phyloP scores from a whole-genome alignment of 2,888 invertebrate species.

The Tipula lateralis region DNA sequence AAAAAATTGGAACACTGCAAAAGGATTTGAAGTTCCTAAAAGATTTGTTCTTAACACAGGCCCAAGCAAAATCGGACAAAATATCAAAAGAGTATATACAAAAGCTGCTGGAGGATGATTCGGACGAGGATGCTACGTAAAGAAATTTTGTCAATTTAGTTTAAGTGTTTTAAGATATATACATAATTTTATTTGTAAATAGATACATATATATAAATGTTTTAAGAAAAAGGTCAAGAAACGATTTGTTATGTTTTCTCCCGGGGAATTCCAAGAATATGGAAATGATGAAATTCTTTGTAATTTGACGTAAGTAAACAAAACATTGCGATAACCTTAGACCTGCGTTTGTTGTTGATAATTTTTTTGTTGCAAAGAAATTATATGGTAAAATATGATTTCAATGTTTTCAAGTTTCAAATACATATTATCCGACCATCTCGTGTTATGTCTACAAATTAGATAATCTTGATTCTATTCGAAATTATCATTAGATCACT shows the following conservation, averaged over 20 bases:
- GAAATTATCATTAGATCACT: too few species aligned
- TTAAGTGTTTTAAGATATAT: not conserved
- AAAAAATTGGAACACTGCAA: constrained; percentile 74
- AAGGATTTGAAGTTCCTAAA: constrained; percentile 76
- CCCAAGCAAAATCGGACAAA: constrained; percentile 58
- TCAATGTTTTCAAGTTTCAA: too few species aligned
- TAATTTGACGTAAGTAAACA: not conserved
- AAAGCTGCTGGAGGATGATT: constrained; percentile 54
- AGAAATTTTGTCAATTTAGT: not conserved
- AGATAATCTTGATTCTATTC: too few species aligned
- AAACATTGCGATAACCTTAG: not conserved
- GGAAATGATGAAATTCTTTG: not conserved
- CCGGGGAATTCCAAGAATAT: not conserved
- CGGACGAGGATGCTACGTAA: constrained; percentile 42
- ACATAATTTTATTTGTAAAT: not conserved
- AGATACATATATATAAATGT: not conserved
- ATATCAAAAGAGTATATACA: constrained; percentile 56
- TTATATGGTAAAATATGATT: too few species aligned
- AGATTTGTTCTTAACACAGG: constrained; percentile 75
- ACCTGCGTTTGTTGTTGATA: too few species aligned
- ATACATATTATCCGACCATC: too few species aligned
- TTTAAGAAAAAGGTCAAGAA: not conserved
- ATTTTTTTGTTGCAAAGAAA: too few species aligned
- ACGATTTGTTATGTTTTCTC: not conserved
- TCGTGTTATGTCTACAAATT: too few species aligned